These are phyloP conservation scores for Enteromius anoplus DNA, from an alignment of 2,797 vertebrate species.

Conservation along the genomic window DNA sequence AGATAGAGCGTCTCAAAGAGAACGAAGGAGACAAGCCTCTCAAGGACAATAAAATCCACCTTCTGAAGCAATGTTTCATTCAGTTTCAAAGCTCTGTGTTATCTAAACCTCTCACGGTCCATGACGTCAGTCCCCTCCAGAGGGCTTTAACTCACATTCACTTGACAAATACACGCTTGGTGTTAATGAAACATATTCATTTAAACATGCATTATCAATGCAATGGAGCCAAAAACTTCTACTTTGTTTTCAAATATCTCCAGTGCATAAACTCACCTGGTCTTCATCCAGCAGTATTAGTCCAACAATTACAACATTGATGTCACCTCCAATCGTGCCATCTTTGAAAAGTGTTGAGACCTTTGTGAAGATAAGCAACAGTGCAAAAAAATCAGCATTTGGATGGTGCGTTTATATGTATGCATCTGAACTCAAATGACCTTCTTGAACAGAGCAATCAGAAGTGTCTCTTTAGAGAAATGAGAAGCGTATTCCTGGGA, in stretches of 20 bases:
- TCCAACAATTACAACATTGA: conserved; percentile 89
- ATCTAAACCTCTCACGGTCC: conserved; percentile 15
- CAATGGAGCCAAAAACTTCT: neutral
- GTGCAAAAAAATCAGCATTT: conserved; percentile 8
- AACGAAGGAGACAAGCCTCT: conserved; percentile 44
- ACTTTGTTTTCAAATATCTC: neutral
- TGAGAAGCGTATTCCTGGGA: neutral
- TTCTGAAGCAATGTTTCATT: conserved; percentile 29
- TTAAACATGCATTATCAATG: conserved; percentile 10
- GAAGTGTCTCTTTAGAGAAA: conserved; percentile 10
- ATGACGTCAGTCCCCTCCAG: conserved; percentile 4
- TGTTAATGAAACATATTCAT: neutral
- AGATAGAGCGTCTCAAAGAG: conserved; percentile 51
- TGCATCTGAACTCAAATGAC: conserved; percentile 6
- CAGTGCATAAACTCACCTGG: conserved; percentile 76
- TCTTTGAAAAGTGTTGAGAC: conserved; percentile 92
- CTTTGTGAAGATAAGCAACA: conserved; percentile 68
- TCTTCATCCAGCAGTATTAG: conserved; percentile 89
- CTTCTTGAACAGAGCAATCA: neutral
- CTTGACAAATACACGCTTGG: neutral
- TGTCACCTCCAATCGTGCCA: conserved; percentile 89
- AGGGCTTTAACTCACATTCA: neutral
- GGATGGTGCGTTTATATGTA: neutral
- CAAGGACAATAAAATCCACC: conserved; percentile 44
- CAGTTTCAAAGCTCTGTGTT: conserved; percentile 6